phyloP scores from a whole-genome alignment of 2,113 vertebrate genomes.

The Andinoacara biseriatus region DNA sequence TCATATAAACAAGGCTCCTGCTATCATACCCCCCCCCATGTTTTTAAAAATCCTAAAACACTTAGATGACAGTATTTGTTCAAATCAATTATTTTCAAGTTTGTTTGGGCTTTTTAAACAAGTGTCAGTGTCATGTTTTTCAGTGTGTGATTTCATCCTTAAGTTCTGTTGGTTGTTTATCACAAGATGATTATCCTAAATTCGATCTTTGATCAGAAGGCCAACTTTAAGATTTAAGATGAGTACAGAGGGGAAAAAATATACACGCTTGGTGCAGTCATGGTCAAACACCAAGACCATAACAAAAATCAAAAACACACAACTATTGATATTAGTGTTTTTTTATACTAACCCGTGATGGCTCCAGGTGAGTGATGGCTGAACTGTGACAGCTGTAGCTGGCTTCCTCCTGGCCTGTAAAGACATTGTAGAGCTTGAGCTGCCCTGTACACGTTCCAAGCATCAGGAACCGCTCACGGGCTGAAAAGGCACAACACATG shows the following conservation, averaged over 20 bases:
- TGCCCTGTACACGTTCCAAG: conserved; percentile 96
- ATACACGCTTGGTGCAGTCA: background rate
- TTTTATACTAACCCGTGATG: conserved; percentile 87
- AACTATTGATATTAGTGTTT: background rate
- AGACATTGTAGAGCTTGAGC: conserved; percentile 97
- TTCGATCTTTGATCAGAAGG: too few species aligned
- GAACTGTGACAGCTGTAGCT: conserved; percentile 98
- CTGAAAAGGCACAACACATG: conserved; percentile 97
- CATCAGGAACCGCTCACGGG: conserved; percentile 97
- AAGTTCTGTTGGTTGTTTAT: too few species aligned
- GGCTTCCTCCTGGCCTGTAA: conserved; percentile 97
- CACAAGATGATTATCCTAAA: too few species aligned
- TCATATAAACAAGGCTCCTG: background rate
- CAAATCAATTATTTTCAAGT: background rate
- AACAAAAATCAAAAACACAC: background rate
- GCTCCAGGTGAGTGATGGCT: conserved; percentile 96
- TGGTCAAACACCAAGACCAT: background rate
- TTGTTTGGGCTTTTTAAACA: background rate
- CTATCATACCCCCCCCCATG: too few species aligned
- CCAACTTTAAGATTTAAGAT: too few species aligned
- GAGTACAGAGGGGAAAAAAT: too few species aligned
- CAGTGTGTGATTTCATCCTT: too few species aligned
- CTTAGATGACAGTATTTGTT: too few species aligned
- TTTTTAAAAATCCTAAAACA: background rate
- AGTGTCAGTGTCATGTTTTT: too few species aligned